Conservation (phyloP, 30 jellyfish, hydroid and myxozoan species). For the Morbakka virulenta region DNA sequence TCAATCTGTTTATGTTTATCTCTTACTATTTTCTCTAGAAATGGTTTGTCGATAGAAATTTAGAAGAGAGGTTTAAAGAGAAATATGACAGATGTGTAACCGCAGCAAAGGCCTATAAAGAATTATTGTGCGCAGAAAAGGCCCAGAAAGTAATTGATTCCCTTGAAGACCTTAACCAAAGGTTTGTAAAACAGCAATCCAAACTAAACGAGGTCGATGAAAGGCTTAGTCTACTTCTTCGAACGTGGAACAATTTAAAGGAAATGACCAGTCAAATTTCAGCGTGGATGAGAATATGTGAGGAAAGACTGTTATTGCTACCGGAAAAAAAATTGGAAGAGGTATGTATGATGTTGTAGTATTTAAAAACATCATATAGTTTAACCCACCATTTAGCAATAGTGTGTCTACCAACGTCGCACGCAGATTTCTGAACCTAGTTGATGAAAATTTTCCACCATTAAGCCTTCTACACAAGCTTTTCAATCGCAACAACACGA, state of each 20-base stretch:
- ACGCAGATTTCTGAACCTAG: too few relatives aligned
- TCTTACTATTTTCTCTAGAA: constrained; percentile 45
- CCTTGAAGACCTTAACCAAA: background rate
- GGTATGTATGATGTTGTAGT: too few relatives aligned
- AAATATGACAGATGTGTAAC: constrained; percentile 27
- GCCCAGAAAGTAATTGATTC: background rate
- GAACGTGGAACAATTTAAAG: background rate
- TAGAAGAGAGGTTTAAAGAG: constrained; percentile 45
- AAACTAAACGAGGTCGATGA: background rate
- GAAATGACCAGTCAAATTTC: background rate
- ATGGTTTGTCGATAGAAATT: constrained; percentile 65
- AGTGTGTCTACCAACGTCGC: too few relatives aligned
- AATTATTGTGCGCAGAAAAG: background rate
- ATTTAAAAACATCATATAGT: too few relatives aligned
- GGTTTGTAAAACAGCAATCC: background rate
- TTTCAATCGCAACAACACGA: too few relatives aligned
- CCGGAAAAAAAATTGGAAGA: background rate
- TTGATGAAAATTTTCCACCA: too few relatives aligned
- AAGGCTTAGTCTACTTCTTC: background rate
- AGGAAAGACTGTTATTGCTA: background rate
- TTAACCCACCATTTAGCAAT: too few relatives aligned
- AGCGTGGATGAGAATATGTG: background rate
- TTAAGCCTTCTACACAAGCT: too few relatives aligned
- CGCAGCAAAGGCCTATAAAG: constrained; percentile 9
- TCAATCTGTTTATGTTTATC: background rate